These are phyloP conservation scores for Ochlodes sylvanus DNA, from an alignment of 2,888 invertebrate genomes.

Conservation along the genomic window DNA sequence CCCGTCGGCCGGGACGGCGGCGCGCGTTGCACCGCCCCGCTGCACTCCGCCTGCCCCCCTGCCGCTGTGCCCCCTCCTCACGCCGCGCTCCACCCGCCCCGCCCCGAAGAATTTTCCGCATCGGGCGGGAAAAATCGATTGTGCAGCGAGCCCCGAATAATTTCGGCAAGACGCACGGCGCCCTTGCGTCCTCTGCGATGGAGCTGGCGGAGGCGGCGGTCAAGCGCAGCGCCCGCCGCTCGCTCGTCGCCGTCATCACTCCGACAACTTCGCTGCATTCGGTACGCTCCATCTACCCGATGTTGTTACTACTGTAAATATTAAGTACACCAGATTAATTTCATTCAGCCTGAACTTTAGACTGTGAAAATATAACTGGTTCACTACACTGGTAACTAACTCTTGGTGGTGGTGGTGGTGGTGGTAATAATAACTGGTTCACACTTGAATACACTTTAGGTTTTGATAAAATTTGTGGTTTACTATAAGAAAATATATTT, in stretches of 20 bases:
- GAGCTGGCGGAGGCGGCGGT: slow-evolving; percentile 60
- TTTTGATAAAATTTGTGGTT: too few relatives aligned
- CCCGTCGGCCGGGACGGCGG: slow-evolving; percentile 74
- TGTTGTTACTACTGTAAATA: neutral
- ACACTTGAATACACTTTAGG: too few relatives aligned
- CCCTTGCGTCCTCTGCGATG: slow-evolving; percentile 72
- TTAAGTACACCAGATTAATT: neutral
- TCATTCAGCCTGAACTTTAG: neutral
- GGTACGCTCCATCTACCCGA: neutral
- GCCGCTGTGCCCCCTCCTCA: slow-evolving; percentile 65
- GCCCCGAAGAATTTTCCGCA: slow-evolving; percentile 84
- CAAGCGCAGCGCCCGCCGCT: slow-evolving; percentile 66
- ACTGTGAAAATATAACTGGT: too few relatives aligned
- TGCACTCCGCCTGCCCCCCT: slow-evolving; percentile 82
- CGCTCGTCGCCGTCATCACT: slow-evolving; percentile 49
- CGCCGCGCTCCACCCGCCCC: slow-evolving; percentile 74
- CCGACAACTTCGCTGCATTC: neutral
- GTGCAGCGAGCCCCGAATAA: slow-evolving; percentile 84
- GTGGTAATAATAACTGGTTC: too few relatives aligned
- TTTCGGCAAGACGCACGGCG: slow-evolving; percentile 85
- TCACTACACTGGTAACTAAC: too few relatives aligned
- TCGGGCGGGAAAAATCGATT: slow-evolving; percentile 86
- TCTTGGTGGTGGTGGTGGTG: too few relatives aligned
- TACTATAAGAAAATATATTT: too few relatives aligned
- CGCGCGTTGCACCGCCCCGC: slow-evolving; percentile 84